Percentiles rank a stretch among this genome's conserved stretches.
Evolutionary conservation across 2,797 vertebrate species (phyloP).

Genomic region (Anisognathus igniventris): DNA sequence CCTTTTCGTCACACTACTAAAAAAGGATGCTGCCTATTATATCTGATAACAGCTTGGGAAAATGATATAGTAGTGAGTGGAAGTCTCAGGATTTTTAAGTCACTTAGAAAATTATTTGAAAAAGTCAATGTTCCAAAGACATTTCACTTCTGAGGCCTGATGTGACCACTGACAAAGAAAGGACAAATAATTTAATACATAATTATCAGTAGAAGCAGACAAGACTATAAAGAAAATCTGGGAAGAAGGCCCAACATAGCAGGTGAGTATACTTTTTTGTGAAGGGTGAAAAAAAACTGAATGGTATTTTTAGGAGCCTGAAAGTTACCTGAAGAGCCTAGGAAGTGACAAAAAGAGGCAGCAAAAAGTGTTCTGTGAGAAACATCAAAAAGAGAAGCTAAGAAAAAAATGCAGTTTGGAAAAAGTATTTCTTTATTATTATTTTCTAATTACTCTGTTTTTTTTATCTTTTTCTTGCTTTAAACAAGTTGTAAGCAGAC

Average conservation of each 20-base stretch:
- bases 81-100: not conserved
- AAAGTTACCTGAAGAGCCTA: not conserved
- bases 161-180: not conserved
- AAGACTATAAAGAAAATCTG: not conserved
- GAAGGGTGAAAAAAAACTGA: not conserved
- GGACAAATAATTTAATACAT: not conserved
- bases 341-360: not conserved
- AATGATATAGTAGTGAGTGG: not conserved
- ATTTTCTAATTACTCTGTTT: not conserved
- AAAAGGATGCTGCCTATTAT: not conserved
- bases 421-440: not conserved
- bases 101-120: not conserved
- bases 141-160: not conserved
- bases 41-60: not conserved
- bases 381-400: not conserved
- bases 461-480: not conserved
- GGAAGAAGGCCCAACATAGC: rapidly evolving
- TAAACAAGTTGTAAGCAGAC: not conserved
- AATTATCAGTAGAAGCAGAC: not conserved
- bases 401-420: not conserved
- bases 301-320: not conserved
- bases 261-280: not conserved
- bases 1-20: not conserved
- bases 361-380: not conserved
- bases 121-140: not conserved